phyloP scores from a whole-genome alignment of 2,797 vertebrate genomes.

The Rhinella marina region DNA sequence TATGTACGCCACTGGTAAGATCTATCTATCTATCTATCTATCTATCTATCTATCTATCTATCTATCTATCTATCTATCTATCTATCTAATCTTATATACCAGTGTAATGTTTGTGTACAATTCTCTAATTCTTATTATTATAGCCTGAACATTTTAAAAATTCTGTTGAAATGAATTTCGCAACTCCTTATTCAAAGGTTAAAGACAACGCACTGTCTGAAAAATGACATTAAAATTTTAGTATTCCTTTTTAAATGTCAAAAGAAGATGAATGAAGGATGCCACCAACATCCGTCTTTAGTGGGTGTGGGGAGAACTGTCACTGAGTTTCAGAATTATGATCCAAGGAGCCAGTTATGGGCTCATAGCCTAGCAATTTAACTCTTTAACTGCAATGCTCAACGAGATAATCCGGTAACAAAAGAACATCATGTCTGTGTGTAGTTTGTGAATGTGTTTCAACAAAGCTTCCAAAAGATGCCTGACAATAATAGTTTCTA shows the following conservation, averaged over 20 bases:
- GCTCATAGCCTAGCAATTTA: conserved; percentile 35
- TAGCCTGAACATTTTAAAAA: conserved; percentile 34
- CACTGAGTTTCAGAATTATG: conserved; percentile 55
- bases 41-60: not conserved
- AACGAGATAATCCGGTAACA: not conserved
- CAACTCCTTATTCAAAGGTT: conserved; percentile 59
- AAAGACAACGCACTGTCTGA: conserved; percentile 56
- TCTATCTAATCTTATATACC: not conserved
- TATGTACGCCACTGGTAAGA: no score
- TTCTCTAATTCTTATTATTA: conserved; percentile 18
- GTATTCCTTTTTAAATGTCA: conserved; percentile 63
- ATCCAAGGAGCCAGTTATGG: conserved; percentile 44
- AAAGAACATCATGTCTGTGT: no score
- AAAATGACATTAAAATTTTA: conserved; percentile 63
- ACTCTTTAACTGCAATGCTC: conserved; percentile 24
- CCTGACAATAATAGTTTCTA: not conserved
- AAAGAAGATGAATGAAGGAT: conserved; percentile 63
- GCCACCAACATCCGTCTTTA: conserved; percentile 61
- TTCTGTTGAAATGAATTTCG: conserved; percentile 50
- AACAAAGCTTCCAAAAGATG: not conserved
- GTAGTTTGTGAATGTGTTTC: not conserved
- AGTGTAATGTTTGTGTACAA: conserved; percentile 26
- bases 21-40: conserved; percentile 8
- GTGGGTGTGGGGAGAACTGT: conserved; percentile 61
- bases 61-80: not conserved